Evolutionary conservation across 2,113 vertebrate genomes (phyloP), one percentile per base, ranked within the genome.

Genomic region (Galemys pyrenaicus): DNA sequence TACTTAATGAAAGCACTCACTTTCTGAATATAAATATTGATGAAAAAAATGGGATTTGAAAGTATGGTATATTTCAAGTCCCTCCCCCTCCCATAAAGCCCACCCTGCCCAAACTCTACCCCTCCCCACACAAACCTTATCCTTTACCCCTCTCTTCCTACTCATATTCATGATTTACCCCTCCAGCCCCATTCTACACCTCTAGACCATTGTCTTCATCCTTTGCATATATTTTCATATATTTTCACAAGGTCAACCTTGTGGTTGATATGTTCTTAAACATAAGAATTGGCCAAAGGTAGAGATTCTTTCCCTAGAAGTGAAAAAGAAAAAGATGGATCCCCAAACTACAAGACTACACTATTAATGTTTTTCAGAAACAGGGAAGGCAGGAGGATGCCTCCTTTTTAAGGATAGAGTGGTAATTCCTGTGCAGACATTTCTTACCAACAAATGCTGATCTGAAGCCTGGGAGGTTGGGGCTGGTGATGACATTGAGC

Each of bases 261-360:
- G 6, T 0, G 24, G 46, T 19, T 58, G 32, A 46, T 85, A 44
- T 87, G 35, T 54, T 73, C 12, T 37, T 71, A 56, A 46, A 15
- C 46, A 32, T 20, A 46, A 64, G 1, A 88, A 30, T 78, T 56
- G 12, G 22, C 58, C 62, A 77, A 92, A 68, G 10, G 24, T 85
- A 83, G 26, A 83, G 58, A 64, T 82, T 83, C 75, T 89, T n/a
- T 82, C 37, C 60, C 89, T 82, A 83, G 67, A 77, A 80, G 84
- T 37, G 15, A 91, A 93, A 16, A 58, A 44, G 67, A 26, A 80
- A 80, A 85, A 5, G 3, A 16, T 80, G 70, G 54, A 84, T 54
- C 20, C 30, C 32, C 71, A 75, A 44, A 84, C n/a, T 30, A 28
- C 15, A 39, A 85, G 71, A 65, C 30, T 5, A 28, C 64, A 15